A percentile compares a stretch with the other conserved stretches of the same genome.
Conservation (phyloP, 2,888 invertebrate species). For the Agriopis marginaria region DNA sequence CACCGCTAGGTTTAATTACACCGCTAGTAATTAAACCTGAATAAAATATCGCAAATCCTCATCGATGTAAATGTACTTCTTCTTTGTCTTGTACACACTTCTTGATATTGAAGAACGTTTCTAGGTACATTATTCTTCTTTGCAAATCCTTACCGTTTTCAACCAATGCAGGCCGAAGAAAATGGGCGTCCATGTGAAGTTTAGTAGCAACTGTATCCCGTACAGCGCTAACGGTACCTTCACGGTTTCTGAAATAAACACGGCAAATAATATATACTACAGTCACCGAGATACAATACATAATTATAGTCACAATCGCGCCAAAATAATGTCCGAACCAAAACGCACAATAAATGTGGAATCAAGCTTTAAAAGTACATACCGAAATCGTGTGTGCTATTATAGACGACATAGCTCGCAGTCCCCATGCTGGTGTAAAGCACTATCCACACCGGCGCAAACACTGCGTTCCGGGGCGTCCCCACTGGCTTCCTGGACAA, state of each 20-base stretch:
- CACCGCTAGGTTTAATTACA: no score
- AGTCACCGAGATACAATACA: no score
- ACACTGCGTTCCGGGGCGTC: conserved; percentile 93
- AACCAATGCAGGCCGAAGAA: conserved; percentile 91
- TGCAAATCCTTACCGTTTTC: conserved; percentile 87
- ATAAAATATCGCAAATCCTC: no score
- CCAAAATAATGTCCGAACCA: no score
- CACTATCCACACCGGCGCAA: conserved; percentile 93
- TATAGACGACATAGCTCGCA: conserved; percentile 92
- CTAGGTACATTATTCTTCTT: no score
- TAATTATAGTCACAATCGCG: no score
- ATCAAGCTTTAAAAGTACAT: background rate
- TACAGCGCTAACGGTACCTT: conserved; percentile 90
- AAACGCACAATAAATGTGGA: background rate
- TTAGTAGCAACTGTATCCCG: conserved; percentile 75
- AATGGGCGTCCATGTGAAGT: conserved; percentile 94
- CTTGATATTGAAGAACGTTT: no score
- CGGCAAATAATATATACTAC: background rate
- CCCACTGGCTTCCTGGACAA: conserved; percentile 87
- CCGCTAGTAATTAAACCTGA: no score
- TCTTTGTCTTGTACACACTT: no score
- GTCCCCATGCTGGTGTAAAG: conserved; percentile 94
- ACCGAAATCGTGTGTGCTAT: background rate
- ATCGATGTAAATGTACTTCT: no score
- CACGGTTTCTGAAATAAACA: background rate